Evolutionary conservation across 2,113 vertebrate species (phyloP).

Genomic region (Sardina pilchardus): DNA sequence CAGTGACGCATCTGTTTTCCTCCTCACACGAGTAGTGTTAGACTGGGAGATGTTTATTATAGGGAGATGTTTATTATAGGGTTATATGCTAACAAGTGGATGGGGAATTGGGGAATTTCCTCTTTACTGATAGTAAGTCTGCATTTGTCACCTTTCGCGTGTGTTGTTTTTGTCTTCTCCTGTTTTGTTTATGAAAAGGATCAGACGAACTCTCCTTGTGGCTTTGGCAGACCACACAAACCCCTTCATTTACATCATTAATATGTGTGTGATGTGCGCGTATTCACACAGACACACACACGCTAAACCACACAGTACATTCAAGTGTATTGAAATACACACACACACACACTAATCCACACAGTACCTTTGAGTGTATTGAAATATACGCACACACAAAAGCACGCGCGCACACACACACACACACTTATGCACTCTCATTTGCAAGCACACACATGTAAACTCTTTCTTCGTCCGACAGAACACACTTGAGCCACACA

Average conservation of each 20-base stretch:
- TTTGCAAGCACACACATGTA: neutral
- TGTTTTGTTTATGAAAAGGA: neutral
- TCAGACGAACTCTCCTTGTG: neutral
- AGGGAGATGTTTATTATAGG: neutral
- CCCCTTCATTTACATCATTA: neutral
- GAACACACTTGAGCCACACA: no score
- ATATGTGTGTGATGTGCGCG: neutral
- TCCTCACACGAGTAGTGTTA: neutral
- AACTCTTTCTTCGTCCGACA: neutral
- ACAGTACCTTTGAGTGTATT: neutral
- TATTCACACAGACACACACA: neutral
- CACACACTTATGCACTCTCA: neutral
- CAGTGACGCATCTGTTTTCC: no score
- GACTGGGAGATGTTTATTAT: neutral
- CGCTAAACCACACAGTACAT: neutral
- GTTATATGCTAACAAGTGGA: neutral
- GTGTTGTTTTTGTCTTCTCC: neutral
- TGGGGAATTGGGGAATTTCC: neutral
- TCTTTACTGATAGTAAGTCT: neutral
- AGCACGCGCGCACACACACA: neutral
- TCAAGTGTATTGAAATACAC: neutral
- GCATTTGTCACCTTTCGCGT: neutral
- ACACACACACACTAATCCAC: neutral
- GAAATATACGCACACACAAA: neutral
- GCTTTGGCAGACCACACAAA: neutral